Base-by-base conservation (phyloP, 2,888 invertebrate genomes). In the Dynastes hyllus region DNA sequence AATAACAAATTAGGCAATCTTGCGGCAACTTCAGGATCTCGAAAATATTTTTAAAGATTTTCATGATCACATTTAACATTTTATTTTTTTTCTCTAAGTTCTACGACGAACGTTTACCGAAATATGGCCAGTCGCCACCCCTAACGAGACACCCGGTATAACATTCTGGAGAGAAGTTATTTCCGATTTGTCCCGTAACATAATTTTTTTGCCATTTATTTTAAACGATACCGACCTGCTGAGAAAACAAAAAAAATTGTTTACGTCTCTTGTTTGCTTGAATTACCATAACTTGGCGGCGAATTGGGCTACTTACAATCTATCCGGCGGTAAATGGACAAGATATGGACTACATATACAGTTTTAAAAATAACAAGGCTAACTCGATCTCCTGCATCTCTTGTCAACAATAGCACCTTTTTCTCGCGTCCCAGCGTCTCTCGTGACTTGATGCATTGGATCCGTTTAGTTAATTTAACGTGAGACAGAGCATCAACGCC, bases 391-490 rank as follows among this genome's bases (percentile, higher is more conserved):
- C 11, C 63, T n/a, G 8, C 45, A 11, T 45, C 9, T 45, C 45
- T 0, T 8, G 11, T 9, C 45, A 8, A 45, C 45, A 45, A 45
- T 45, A 45, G 45, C 11, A 45, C 45, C 45, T 11, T 45, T 45
- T 45, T 45, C 45, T 11, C 45, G 45, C 40, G 8, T 65, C 65
- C 37, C 32, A 27, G n/a, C 71, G 29, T 55, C 50, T n/a, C 71
- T 58, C 53, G 32, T 22, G n/a, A 70, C 58, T 77, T 79, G 71
- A 79, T 73, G 58, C 67, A 75, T 61, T 58, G 65, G 77, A 77
- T 79, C 77, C 67, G 73, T 79, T 45, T 77, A 77, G 77, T 75
- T 77, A 76, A 79, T 67, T 69, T 79, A 79, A 69, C 76, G 79
- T 76, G 70, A 77, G 67, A 66, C 51, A 58, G 77, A 67, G 77